These are phyloP conservation scores for Ardeotis arabs DNA, from an alignment of 2,113 vertebrate species.

Conservation along the genomic window DNA sequence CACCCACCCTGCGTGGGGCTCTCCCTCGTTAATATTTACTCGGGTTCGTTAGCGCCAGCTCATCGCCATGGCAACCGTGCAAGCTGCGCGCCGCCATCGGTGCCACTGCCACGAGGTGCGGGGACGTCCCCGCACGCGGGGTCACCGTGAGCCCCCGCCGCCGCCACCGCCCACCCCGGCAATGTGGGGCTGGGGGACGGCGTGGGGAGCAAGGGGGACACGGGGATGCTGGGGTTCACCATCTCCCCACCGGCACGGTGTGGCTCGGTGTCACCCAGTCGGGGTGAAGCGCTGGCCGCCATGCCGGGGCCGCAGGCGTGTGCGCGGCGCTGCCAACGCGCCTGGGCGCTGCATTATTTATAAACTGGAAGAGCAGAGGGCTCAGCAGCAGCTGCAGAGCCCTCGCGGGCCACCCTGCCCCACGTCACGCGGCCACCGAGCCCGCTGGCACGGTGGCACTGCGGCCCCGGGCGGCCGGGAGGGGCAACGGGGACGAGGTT, in stretches of 20 bases:
- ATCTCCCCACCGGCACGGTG: fast-evolving
- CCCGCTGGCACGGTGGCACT: conserved; percentile 28
- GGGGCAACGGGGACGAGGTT: neutral
- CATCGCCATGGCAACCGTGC: conserved; percentile 56
- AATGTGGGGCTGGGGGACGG: neutral
- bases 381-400: conserved; percentile 61
- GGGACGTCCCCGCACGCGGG: neutral
- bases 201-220: neutral
- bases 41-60: conserved; percentile 51
- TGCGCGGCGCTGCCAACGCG: conserved; percentile 21
- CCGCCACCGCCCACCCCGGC: neutral
- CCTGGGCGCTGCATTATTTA: conserved; percentile 74
- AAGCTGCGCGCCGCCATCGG: conserved; percentile 42
- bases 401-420: conserved; percentile 48
- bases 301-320: conserved; percentile 15
- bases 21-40: conserved; percentile 63
- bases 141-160: neutral
- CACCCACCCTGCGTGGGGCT: neutral
- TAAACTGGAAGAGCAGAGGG: conserved; percentile 60
- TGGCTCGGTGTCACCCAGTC: neutral
- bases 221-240: fast-evolving
- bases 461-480: neutral
- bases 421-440: conserved; percentile 17
- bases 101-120: neutral
- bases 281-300: neutral